These are phyloP conservation scores for Varanus komodoensis DNA, from an alignment of 2,113 vertebrate species.

Conservation along the genomic window DNA sequence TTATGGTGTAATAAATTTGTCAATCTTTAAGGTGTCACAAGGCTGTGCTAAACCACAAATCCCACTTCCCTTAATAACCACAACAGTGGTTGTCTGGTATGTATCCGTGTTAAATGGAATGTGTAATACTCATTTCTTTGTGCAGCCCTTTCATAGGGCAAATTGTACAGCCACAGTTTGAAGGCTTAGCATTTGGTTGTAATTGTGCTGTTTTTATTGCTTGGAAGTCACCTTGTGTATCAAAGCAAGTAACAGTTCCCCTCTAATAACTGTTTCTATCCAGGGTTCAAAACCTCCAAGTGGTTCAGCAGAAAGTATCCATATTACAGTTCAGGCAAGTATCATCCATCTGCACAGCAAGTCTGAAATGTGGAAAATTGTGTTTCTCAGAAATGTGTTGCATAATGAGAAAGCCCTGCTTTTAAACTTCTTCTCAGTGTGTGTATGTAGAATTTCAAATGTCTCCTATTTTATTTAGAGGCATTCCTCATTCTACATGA, in stretches of 20 bases:
- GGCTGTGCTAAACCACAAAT: not conserved
- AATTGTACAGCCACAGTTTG: not conserved
- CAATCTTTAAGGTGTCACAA: not conserved
- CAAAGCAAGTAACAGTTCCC: not conserved
- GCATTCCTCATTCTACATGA: too few relatives aligned
- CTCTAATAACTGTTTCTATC: not conserved
- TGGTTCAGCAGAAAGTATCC: not conserved
- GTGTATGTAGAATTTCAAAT: too few relatives aligned
- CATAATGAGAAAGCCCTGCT: not conserved
- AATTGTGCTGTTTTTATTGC: not conserved
- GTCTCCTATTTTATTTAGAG: too few relatives aligned
- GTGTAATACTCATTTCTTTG: not conserved
- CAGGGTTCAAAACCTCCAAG: not conserved
- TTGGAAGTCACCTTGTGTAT: not conserved
- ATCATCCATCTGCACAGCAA: not conserved
- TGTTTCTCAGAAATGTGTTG: not conserved
- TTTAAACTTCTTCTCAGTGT: not conserved
- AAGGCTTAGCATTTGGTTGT: not conserved
- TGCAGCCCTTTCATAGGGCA: not conserved
- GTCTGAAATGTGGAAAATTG: not conserved
- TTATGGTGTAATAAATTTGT: not conserved
- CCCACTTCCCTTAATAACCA: not conserved
- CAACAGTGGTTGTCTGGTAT: not conserved
- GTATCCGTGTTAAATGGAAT: not conserved
- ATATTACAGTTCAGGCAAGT: constrained; percentile 7